Evolutionary conservation across 2,113 vertebrate genomes (phyloP).

Genomic region (Eudorcas thomsonii): DNA sequence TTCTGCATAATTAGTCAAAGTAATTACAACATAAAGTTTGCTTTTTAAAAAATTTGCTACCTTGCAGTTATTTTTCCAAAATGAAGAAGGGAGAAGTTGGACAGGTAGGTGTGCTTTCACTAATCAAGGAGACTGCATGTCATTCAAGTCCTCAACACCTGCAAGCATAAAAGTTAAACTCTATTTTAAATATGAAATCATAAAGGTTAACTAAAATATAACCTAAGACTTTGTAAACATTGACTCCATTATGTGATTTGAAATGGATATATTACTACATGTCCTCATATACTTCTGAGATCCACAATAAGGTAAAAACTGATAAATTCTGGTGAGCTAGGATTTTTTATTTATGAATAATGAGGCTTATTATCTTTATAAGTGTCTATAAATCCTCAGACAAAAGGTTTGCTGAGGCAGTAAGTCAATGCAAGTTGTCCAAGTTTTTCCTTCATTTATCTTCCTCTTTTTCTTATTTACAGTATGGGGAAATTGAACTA

Average conservation of each 20-base stretch:
- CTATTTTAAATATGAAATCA: neutral
- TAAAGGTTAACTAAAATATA: neutral
- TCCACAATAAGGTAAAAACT: neutral
- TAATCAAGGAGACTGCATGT: slow-evolving; percentile 78
- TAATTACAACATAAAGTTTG: neutral
- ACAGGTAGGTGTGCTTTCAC: slow-evolving; percentile 87
- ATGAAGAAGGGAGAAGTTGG: slow-evolving; percentile 84
- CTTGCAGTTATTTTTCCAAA: slow-evolving; percentile 87
- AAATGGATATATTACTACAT: neutral
- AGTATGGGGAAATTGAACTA: neutral
- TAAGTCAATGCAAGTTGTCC: neutral
- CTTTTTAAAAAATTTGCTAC: slow-evolving; percentile 64
- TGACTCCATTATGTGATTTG: neutral
- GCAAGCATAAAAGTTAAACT: neutral
- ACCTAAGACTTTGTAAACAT: neutral
- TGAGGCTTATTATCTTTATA: neutral
- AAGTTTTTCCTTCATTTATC: neutral
- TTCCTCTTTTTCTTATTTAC: neutral
- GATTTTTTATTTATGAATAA: neutral
- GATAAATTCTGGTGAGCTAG: neutral
- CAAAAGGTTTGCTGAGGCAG: neutral
- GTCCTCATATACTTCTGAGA: neutral
- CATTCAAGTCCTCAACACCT: slow-evolving; percentile 79
- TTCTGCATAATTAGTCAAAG: neutral
- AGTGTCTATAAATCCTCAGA: neutral